Evolutionary conservation across 2,888 invertebrate species (phyloP), one percentile per base, ranked within the genome.

Genomic region (Orthosia gracilis): DNA sequence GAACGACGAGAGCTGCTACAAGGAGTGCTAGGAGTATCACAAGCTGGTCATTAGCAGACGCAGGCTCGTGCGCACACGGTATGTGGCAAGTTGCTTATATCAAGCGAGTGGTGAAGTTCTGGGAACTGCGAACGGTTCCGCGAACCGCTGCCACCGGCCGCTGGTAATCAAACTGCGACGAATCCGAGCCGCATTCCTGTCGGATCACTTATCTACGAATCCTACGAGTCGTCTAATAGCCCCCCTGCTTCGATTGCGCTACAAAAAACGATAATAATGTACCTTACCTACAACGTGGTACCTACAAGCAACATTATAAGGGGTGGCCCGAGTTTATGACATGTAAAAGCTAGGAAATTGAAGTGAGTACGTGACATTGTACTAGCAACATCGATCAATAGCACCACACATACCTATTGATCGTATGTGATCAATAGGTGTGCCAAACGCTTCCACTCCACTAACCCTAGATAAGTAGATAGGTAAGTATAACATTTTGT

Each of bases 151-250:
- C 40, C 40, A 9, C n/a, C 2, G 58, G 31, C 18, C 58, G 58
- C n/a, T 21, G 7, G 58, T 49, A 23, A 47, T 58, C 69, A 58
- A 59, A 59, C 47, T 52, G 76, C 73, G 69, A 73, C 75, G 58
- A 79, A 76, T 55, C 64, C 52, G 52, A 73, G 59, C 67, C 54
- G 67, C 69, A 84, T 83, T 79, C 85, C 73, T 58, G 26, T 17
- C 23, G n/a, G n/a, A 49, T 26, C 47, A 18, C 69, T 21, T 26
- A 50, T 12, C n/a, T 23, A 26, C 26, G 18, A 31, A n/a, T 9
- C 13, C 40, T 17, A n/a, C 18, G 15, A 65, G 23, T 26, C 4
- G n/a, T 15, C 26, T 13, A 47, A 31, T 45, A 55, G 80, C 15
- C 9, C 59, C 15, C 12, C 64, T 17, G 54, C 18, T 54, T n/a